Base-by-base conservation (phyloP, 2,797 vertebrate species). In the Amniataba percoides region DNA sequence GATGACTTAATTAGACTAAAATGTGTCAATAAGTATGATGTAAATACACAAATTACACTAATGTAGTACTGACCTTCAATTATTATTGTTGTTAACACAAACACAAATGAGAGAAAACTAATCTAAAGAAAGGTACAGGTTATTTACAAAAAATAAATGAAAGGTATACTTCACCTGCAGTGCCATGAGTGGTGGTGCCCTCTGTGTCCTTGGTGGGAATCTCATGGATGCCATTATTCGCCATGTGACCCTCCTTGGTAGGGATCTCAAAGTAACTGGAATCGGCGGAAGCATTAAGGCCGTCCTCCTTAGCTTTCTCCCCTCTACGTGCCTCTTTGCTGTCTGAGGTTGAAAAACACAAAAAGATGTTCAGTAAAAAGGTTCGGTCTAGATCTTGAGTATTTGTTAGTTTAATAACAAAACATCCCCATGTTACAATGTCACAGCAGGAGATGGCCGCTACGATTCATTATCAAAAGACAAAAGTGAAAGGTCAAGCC, bases 241-340 rank as follows among this genome's bases (percentile, higher is more conserved):
- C 92, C 93, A 94, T 93, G 85, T 96, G 96, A 87, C 95, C 95
- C 91, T 99, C 98, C 93, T 97, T 99, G 81, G 96, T 97, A 77
- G 97, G 98, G 82, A 98, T 97, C 94, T 99, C 97, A 94, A 97
- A 98, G 92, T 98, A 98, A 92, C 95, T 97, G 80, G 97, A 96
- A 84, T 98, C 97, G 74, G 86, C 93, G 89, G 94, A 94, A 59
- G 87, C 95, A 95, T 93, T 84, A 70, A 96, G 89, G 83, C 94
- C 89, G 82, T 96, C 96, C 93, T 97, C 97, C 88, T 83, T 97
- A 78, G 93, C 83, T 78, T 96, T 96, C 81, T 97, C 97, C 77
- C 89, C 90, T 90, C 96, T 77, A 48, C 77, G 91, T 3, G 85
- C 90, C 92, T 98, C 96, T 95, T 96, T 95, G 92, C 92, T 94